phyloP scores from a whole-genome alignment of 2,113 vertebrate species.

The Festucalex cinctus region DNA sequence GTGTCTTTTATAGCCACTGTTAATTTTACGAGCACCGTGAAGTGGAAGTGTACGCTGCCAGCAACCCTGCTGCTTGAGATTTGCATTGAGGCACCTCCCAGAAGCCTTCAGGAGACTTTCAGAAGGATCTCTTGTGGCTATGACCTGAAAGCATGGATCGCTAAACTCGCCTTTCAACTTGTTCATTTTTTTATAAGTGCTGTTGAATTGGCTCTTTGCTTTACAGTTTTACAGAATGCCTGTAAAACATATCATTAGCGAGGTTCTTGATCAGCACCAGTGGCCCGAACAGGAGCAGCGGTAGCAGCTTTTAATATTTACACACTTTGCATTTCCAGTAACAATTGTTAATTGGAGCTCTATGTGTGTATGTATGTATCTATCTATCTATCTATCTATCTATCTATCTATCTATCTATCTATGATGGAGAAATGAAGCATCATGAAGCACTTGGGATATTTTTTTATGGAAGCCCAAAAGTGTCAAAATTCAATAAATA shows the following conservation, averaged over 20 bases:
- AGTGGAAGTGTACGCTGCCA: conserved; percentile 66
- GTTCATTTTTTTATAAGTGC: conserved; percentile 28
- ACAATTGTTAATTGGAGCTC: background rate
- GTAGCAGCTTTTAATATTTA: conserved; percentile 1
- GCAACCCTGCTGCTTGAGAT: conserved; percentile 54
- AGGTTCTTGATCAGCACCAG: conserved; percentile 37
- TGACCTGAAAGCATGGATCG: conserved; percentile 25
- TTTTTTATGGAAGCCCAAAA: too few species aligned
- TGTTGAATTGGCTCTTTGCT: conserved; percentile 34
- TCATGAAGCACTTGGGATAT: too few species aligned
- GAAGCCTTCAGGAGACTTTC: background rate
- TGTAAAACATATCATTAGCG: conserved; percentile 29
- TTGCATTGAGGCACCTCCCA: conserved; percentile 12
- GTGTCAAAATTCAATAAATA: too few species aligned
- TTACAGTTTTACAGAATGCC: conserved; percentile 38
- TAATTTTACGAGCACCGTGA: conserved; percentile 72
- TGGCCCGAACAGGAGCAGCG: conserved; percentile 22
- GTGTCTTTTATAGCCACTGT: conserved; percentile 70
- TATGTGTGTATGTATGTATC: too few species aligned
- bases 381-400: too few species aligned
- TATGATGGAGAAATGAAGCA: too few species aligned
- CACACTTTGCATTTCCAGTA: conserved; percentile 3
- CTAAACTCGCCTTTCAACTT: conserved; percentile 30
- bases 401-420: too few species aligned
- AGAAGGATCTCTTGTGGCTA: conserved; percentile 6